Conservation (phyloP, 1,140 invertebrate genomes). For the Nixonia krombeini region DNA sequence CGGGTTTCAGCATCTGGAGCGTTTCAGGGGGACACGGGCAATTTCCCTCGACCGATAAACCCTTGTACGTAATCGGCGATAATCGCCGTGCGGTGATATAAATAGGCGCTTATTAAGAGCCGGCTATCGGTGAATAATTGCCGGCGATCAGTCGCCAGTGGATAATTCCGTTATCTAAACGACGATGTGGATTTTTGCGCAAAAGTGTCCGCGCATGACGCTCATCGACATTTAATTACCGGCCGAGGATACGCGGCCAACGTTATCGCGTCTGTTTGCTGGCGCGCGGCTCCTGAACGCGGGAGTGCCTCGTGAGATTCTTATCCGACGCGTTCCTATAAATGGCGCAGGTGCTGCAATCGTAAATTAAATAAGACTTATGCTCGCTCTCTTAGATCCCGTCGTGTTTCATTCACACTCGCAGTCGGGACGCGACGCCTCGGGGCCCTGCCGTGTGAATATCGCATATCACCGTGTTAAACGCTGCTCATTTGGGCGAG, state of each 20-base stretch:
- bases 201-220: constrained; percentile 9
- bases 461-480: constrained; percentile 32
- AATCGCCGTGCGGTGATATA: too few relatives aligned
- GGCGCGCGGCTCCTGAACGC: constrained; percentile 7
- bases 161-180: constrained; percentile 23
- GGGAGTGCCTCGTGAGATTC: constrained; percentile 18
- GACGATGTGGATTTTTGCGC: constrained; percentile 19
- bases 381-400: constrained; percentile 20
- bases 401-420: constrained; percentile 29
- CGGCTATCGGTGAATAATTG: constrained; percentile 15
- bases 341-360: constrained; percentile 30
- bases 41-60: too few relatives aligned
- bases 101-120: background rate
- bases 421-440: constrained; percentile 9
- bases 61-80: too few relatives aligned
- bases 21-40: too few relatives aligned
- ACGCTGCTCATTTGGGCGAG: constrained; percentile 12
- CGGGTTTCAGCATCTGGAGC: too few relatives aligned
- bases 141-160: constrained; percentile 17
- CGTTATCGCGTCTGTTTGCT: constrained; percentile 3
- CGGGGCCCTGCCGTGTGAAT: constrained; percentile 16
- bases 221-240: constrained; percentile 20
- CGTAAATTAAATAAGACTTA: constrained; percentile 36
- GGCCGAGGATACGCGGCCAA: background rate
- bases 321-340: constrained; percentile 28